Evolutionary conservation across 2,797 vertebrate genomes (phyloP).

Genomic region (Gymnoscopelus microlampas): DNA sequence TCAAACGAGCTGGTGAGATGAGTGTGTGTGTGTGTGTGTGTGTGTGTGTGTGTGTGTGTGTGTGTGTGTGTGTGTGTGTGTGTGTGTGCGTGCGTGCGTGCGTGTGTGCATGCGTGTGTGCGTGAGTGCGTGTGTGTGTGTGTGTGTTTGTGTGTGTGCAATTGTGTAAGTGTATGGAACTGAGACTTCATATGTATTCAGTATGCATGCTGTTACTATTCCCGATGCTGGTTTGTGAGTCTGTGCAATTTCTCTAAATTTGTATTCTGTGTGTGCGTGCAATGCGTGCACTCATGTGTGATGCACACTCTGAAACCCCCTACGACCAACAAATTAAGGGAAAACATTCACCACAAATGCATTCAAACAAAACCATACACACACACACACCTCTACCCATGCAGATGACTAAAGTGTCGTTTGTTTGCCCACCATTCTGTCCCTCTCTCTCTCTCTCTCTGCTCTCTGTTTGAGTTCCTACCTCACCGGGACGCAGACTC

Average conservation of each 20-base stretch:
- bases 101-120: background rate
- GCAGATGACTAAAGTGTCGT: conserved; percentile 4
- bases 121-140: background rate
- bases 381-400: conserved; percentile 13
- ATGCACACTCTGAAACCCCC: too few species aligned
- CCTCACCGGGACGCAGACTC: conserved; percentile 23
- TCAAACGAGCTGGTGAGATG: conserved; percentile 22
- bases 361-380: background rate
- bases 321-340: too few species aligned
- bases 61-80: background rate
- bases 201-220: too few species aligned
- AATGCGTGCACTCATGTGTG: background rate
- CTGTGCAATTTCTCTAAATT: too few species aligned
- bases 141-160: background rate
- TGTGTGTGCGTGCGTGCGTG: background rate
- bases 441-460: conserved; percentile 1
- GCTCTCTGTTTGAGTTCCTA: conserved; percentile 16
- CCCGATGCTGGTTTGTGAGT: too few species aligned
- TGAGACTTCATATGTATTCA: too few species aligned
- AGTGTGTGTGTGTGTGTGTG: background rate
- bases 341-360: too few species aligned
- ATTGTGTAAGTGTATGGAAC: background rate
- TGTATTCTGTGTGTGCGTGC: too few species aligned
- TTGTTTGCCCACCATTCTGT: background rate
- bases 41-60: background rate